A percentile compares a stretch with the other conserved stretches of the same genome.
These are phyloP conservation scores for Clamator glandarius DNA, from an alignment of 2,797 vertebrate species.

Conservation along the genomic window DNA sequence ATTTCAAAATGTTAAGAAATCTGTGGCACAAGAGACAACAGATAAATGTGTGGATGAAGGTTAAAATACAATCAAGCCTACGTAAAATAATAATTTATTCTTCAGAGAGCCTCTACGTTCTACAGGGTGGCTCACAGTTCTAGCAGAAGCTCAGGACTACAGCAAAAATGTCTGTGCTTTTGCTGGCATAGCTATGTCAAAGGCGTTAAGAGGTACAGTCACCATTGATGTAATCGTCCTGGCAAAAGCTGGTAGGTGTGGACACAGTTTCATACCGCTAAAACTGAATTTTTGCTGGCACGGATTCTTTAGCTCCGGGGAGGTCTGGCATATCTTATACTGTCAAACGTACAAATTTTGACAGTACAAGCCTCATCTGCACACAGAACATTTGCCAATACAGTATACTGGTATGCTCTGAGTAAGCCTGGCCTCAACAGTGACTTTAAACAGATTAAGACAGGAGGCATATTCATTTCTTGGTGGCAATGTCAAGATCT, in stretches of 20 bases:
- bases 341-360: not conserved
- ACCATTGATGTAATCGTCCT: slow-evolving; percentile 6
- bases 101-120: not conserved
- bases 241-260: slow-evolving; percentile 33
- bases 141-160: not conserved
- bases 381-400: not conserved
- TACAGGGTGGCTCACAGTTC: not conserved
- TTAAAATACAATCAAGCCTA: not conserved
- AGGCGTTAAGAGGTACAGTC: not conserved
- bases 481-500: not conserved
- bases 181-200: not conserved
- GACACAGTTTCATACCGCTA: slow-evolving; percentile 13
- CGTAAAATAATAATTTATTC: not conserved
- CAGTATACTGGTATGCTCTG: not conserved
- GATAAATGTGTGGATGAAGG: not conserved
- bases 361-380: not conserved
- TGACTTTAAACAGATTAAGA: slow-evolving; percentile 8
- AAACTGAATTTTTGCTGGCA: slow-evolving; percentile 50
- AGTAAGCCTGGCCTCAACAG: not conserved
- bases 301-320: slow-evolving; percentile 42
- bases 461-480: not conserved
- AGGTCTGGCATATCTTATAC: slow-evolving; percentile 44
- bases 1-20: not conserved
- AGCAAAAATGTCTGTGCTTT: not conserved
- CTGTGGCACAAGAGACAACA: not conserved